Base-by-base conservation (phyloP, 2,888 invertebrate genomes). In the Charanyca ferruginea region DNA sequence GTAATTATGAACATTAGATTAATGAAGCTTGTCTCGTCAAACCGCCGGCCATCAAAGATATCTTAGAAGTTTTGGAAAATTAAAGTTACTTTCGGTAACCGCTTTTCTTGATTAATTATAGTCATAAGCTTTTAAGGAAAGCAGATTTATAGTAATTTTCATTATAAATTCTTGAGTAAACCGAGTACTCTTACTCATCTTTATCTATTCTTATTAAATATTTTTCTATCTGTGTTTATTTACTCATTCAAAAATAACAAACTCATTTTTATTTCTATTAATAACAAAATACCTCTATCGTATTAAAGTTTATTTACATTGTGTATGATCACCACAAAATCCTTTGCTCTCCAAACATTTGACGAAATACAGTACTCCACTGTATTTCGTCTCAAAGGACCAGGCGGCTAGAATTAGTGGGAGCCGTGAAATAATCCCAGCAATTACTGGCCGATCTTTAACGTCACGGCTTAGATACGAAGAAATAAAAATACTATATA, bases 1-100 rank as follows among this genome's bases (percentile, higher is more conserved):
- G 73, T 82, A 81, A 82, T 83, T 82, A 84, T 77, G 78, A 77
- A 78, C 65, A 13, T 71, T 77, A 83, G 83, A 85, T 83, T 79
- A 79, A 85, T 83, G 80, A 58, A 66, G 25, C 66, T 41, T 65
- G 63, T 51, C 77, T 78, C 66, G 66, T 74, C 63, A 76, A 63
- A 61, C 54, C 25, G 42, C 38, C 18, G 51, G 45, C 65, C 42
- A 54, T 77, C 59, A 69, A 68, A 77, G 45, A 53, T 53, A 44
- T 59, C 35, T 60, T 13, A 20, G 25, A n/a, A 58, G 49, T 51
- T 72, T 45, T 59, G 42, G 32, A 60, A 76, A 70, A 70, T 71
- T 51, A 7, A 38, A 52, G 38, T 59, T 20, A 41, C 16, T 57
- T 52, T 53, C 20, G 4, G 18, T 28, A 41, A 52, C 28, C 20